These are phyloP conservation scores for Leptinotarsa lineolata DNA, from an alignment of 1,140 invertebrate species.

Conservation along the genomic window DNA sequence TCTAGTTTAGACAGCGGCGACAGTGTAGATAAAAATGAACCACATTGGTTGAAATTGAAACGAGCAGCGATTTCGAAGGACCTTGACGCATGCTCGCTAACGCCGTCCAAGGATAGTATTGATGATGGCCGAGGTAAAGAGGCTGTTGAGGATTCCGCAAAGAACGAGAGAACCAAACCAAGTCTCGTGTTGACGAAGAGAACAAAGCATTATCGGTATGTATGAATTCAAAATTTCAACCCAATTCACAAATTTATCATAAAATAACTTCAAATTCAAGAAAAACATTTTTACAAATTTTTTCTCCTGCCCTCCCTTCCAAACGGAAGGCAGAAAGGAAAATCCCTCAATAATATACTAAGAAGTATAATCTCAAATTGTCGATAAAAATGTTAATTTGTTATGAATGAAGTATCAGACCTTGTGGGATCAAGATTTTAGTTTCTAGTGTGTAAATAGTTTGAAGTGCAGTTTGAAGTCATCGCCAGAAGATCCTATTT, in stretches of 20 bases:
- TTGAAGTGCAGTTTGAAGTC: no score
- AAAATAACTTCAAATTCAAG: neutral
- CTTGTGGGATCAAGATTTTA: no score
- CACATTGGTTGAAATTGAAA: conserved; percentile 63
- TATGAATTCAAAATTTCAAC: neutral
- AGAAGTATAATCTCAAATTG: no score
- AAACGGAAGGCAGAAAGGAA: no score
- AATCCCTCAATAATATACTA: no score
- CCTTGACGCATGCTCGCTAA: conserved; percentile 22
- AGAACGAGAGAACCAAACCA: conserved; percentile 33
- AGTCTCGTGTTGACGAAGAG: conserved; percentile 49
- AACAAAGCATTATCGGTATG: conserved; percentile 68
- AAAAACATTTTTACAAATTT: no score
- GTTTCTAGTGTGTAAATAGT: no score
- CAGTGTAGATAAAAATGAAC: conserved; percentile 43
- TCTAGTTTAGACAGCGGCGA: conserved; percentile 28
- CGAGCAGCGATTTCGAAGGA: conserved; percentile 60
- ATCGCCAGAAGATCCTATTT: no score
- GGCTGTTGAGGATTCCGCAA: neutral
- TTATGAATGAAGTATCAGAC: no score
- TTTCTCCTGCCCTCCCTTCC: no score
- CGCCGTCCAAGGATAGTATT: conserved; percentile 46
- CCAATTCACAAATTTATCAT: no score
- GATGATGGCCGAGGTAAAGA: conserved; percentile 40
- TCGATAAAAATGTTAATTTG: no score